Evolutionary conservation across 2,113 vertebrate genomes (phyloP).

Genomic region (Ageneiosus marmoratus): DNA sequence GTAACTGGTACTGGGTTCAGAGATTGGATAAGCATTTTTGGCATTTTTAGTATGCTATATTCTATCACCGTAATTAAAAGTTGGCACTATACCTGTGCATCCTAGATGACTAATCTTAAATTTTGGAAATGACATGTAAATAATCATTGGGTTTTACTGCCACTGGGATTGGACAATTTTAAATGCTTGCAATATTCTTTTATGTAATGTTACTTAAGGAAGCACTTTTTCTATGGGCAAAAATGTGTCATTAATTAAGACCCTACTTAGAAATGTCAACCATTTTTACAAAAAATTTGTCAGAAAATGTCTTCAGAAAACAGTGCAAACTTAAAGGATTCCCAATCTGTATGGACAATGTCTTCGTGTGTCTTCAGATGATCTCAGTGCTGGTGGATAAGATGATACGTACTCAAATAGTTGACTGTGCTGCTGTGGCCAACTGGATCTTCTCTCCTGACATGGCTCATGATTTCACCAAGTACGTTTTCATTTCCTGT

Average conservation of each 20-base stretch:
- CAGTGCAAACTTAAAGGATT: neutral
- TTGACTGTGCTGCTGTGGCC: constrained; percentile 95
- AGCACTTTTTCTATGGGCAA: neutral
- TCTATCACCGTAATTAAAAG: neutral
- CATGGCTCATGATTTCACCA: constrained; percentile 93
- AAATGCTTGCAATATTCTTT: neutral
- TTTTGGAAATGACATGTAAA: neutral
- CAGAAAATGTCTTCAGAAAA: neutral
- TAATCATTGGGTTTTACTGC: neutral
- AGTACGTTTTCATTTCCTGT: constrained; percentile 67
- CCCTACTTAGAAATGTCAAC: neutral
- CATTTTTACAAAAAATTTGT: neutral
- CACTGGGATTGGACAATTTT: neutral
- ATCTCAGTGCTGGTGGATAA: constrained; percentile 94
- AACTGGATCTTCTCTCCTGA: constrained; percentile 99
- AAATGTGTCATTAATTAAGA: neutral
- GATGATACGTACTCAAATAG: constrained; percentile 95
- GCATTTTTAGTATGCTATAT: neutral
- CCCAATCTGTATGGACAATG: neutral
- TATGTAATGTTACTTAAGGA: neutral
- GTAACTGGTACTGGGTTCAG: neutral
- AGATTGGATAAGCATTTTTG: neutral
- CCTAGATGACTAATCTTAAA: neutral
- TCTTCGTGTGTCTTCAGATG: constrained; percentile 77
- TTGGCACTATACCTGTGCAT: neutral